These are phyloP conservation scores for Resseliella maxima DNA, from an alignment of 2,888 invertebrate species.

Conservation along the genomic window DNA sequence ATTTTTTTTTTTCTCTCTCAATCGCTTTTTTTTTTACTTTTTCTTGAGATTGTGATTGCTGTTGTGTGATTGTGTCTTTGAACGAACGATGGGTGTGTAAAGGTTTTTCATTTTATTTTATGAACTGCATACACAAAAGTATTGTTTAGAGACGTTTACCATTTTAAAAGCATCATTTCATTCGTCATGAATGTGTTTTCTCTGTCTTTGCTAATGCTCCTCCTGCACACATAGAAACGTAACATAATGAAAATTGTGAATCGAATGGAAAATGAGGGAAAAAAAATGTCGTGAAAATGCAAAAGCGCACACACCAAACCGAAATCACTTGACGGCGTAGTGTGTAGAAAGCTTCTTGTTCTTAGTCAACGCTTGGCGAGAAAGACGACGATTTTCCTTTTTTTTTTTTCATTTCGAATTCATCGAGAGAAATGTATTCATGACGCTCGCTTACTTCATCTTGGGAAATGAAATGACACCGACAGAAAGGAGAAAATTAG, in stretches of 20 bases:
- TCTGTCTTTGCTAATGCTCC: slow-evolving; percentile 2
- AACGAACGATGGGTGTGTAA: not conserved
- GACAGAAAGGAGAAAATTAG: not conserved
- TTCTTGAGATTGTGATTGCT: not conserved
- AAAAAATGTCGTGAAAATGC: not conserved
- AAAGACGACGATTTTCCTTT: not conserved
- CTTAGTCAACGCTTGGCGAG: not conserved
- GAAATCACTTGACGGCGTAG: not conserved
- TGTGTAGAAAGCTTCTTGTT: slow-evolving; percentile 1
- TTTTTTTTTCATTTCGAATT: not conserved
- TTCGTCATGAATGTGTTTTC: not conserved
- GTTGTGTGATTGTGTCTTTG: not conserved
- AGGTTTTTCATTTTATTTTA: not conserved
- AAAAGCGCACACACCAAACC: slow-evolving; percentile 15
- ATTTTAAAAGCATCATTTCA: slow-evolving; percentile 8
- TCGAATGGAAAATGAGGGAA: not conserved
- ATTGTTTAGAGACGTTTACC: not conserved
- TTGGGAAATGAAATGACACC: not conserved
- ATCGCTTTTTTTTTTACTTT: not conserved
- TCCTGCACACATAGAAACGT: slow-evolving; percentile 12
- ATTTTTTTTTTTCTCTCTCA: too few species aligned
- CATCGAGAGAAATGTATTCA: not conserved
- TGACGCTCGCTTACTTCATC: not conserved
- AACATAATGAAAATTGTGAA: not conserved
- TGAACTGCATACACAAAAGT: not conserved